A percentile compares a stretch with the other conserved stretches of the same genome.
phyloP scores from a whole-genome alignment of 1,140 invertebrate genomes.

The Trialeurodes vaporariorum region DNA sequence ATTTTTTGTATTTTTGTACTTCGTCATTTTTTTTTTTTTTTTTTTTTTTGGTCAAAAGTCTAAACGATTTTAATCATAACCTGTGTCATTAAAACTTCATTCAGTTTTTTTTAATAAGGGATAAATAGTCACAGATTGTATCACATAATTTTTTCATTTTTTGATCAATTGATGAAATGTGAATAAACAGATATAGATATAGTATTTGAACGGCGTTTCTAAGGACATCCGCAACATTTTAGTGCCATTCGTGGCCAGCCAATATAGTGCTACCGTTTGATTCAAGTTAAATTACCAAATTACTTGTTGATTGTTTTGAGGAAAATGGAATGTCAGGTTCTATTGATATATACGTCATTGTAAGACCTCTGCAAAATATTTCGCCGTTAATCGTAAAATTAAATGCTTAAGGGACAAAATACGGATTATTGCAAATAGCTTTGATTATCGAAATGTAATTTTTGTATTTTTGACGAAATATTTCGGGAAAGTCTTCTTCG shows the following conservation, averaged over 20 bases:
- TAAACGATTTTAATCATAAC: too few species aligned
- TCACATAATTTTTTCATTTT: not conserved
- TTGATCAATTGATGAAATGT: too few species aligned
- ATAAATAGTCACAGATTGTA: not conserved
- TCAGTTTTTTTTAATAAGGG: not conserved
- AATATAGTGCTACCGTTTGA: too few species aligned
- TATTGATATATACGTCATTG: not conserved
- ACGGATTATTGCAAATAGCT: not conserved
- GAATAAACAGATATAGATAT: too few species aligned
- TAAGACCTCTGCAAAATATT: not conserved
- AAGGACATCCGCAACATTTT: too few species aligned
- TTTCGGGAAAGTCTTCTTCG: not conserved
- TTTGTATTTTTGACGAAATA: not conserved
- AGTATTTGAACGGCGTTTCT: too few species aligned
- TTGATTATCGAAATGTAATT: not conserved
- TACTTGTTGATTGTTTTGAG: not conserved
- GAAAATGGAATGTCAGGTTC: not conserved
- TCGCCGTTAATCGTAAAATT: not conserved
- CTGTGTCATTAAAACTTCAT: not conserved
- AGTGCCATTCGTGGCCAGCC: too few species aligned
- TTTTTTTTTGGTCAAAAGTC: too few species aligned
- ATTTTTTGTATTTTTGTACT: not conserved
- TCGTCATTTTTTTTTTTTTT: not conserved
- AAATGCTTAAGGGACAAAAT: too few species aligned
- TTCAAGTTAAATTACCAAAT: not conserved